Percentiles rank a stretch among this genome's conserved stretches.
These are phyloP conservation scores for Drosophila baimaii DNA, from an alignment of 1,140 invertebrate species.

Conservation along the genomic window DNA sequence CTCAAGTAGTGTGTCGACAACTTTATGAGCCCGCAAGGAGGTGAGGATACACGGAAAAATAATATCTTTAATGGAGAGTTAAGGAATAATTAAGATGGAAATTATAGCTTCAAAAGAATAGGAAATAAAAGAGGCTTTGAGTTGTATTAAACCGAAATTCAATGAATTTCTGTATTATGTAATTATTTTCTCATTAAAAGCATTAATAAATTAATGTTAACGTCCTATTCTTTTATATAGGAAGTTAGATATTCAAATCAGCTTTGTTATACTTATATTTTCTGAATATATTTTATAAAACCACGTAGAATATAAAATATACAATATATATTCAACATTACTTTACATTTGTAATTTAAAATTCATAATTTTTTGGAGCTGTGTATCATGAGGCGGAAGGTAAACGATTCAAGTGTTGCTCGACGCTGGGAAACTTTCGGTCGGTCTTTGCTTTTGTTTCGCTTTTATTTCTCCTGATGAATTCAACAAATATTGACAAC, in stretches of 20 bases:
- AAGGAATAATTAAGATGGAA: neutral
- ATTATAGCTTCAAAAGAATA: neutral
- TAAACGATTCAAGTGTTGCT: constrained; percentile 42
- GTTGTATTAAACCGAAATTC: neutral
- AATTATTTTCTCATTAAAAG: neutral
- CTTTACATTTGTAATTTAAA: neutral
- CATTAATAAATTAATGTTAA: neutral
- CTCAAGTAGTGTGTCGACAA: constrained; percentile 70
- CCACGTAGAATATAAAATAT: no score
- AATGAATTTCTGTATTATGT: neutral
- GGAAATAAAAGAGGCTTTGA: neutral
- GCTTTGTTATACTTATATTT: neutral
- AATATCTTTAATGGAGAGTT: neutral
- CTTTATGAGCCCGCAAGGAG: constrained; percentile 57
- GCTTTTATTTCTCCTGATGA: constrained; percentile 65
- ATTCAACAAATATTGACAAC: constrained; percentile 82
- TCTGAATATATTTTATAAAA: no score
- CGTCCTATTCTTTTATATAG: neutral
- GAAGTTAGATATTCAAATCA: neutral
- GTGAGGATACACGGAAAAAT: neutral
- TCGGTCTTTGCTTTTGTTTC: constrained; percentile 30
- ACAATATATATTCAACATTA: no score
- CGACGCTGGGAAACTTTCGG: constrained; percentile 16
- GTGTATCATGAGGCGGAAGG: neutral
- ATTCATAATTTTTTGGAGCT: neutral